Percentiles rank a stretch among this genome's conserved stretches.
Evolutionary conservation across 1,140 invertebrate species (phyloP).

Genomic region (Elymnias hypermnestra): DNA sequence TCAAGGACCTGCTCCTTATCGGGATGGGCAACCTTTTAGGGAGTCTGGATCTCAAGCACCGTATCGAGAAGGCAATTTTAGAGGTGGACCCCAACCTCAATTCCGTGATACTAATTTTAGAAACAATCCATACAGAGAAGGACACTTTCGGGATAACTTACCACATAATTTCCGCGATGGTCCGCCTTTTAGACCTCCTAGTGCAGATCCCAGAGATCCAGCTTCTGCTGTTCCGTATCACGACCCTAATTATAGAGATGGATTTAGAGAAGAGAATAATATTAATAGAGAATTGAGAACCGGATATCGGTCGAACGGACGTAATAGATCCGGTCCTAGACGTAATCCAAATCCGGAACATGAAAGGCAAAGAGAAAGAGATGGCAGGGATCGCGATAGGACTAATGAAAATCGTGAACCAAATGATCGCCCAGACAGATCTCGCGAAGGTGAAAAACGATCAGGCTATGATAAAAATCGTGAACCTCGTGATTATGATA

Average conservation of each 20-base stretch:
- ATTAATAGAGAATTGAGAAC: slow-evolving; percentile 38
- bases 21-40: slow-evolving; percentile 56
- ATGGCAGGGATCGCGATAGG: slow-evolving; percentile 49
- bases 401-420: slow-evolving; percentile 47
- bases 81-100: slow-evolving; percentile 48
- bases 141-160: slow-evolving; percentile 50
- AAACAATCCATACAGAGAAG: slow-evolving; percentile 56
- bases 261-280: slow-evolving; percentile 52
- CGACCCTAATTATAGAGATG: slow-evolving; percentile 57
- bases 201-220: slow-evolving; percentile 48
- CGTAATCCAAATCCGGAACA: slow-evolving; percentile 55
- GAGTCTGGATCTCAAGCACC: slow-evolving; percentile 37
- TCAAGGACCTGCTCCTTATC: slow-evolving; percentile 41
- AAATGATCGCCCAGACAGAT: slow-evolving; percentile 42
- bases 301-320: slow-evolving; percentile 42
- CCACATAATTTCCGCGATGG: slow-evolving; percentile 53
- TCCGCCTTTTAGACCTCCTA: slow-evolving; percentile 49
- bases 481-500: slow-evolving; percentile 54
- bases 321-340: slow-evolving; percentile 42
- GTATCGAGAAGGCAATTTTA: slow-evolving; percentile 52
- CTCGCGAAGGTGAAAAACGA: slow-evolving; percentile 42
- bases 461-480: slow-evolving; percentile 39
- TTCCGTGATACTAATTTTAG: slow-evolving; percentile 60
- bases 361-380: slow-evolving; percentile 54
- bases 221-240: slow-evolving; percentile 32